Evolutionary conservation across 2,888 invertebrate genomes (phyloP).

Genomic region (Seira ritae): DNA sequence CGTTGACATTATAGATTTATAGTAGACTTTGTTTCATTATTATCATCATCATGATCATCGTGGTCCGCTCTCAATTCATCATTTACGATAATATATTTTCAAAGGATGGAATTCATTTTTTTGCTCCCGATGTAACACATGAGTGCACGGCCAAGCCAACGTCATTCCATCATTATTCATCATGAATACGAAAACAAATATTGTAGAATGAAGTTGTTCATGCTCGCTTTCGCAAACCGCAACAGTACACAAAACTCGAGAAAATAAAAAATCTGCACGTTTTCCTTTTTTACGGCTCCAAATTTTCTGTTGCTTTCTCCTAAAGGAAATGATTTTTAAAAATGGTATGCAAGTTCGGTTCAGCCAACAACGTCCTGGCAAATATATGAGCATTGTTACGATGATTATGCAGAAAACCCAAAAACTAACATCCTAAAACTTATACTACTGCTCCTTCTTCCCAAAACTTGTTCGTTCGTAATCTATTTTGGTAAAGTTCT

Average conservation of each 20-base stretch:
- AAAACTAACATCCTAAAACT: background rate
- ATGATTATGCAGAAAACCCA: slow-evolving; percentile 3
- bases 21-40: background rate
- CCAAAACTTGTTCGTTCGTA: background rate
- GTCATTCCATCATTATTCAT: background rate
- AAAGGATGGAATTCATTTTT: background rate
- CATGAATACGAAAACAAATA: background rate
- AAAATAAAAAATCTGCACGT: too few species aligned
- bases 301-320: too few species aligned
- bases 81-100: too few species aligned
- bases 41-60: background rate
- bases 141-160: background rate
- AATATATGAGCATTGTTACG: background rate
- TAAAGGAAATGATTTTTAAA: background rate
- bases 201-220: too few species aligned
- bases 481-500: background rate
- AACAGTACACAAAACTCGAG: too few species aligned
- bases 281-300: too few species aligned
- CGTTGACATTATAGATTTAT: background rate
- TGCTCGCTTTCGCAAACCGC: too few species aligned
- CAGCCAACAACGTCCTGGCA: background rate
- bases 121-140: background rate
- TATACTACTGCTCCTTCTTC: background rate
- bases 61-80: too few species aligned
- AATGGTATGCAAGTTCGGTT: background rate